Percentiles rank a stretch among this genome's conserved stretches.
These are phyloP conservation scores for Ibidorhyncha struthersii DNA, from an alignment of 2,113 vertebrate genomes.

Conservation along the genomic window DNA sequence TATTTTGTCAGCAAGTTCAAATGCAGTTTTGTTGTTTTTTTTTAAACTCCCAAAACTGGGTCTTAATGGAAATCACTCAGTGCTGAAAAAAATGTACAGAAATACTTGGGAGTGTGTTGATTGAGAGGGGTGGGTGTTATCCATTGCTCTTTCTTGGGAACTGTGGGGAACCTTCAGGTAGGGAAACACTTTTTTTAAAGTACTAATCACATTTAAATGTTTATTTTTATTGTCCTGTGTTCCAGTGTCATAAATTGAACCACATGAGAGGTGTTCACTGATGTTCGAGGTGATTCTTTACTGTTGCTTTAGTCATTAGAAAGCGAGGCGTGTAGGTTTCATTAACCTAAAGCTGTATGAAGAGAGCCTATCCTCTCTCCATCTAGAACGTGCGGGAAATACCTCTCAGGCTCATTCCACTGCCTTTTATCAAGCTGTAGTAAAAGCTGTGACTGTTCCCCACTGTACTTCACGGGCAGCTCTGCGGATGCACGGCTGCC, in stretches of 20 bases:
- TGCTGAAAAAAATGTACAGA: neutral
- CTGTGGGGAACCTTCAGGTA: neutral
- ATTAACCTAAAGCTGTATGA: neutral
- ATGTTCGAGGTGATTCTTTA: neutral
- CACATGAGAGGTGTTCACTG: neutral
- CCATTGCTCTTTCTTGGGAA: neutral
- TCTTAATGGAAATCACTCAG: neutral
- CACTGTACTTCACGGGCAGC: neutral
- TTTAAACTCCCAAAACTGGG: neutral
- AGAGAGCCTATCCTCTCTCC: neutral
- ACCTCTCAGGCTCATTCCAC: neutral
- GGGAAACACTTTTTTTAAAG: neutral
- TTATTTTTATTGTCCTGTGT: neutral
- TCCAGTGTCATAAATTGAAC: neutral
- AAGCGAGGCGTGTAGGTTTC: neutral
- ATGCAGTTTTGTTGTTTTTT: neutral
- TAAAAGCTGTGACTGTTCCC: neutral
- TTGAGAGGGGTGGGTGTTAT: accelerated
- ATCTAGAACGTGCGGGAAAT: neutral
- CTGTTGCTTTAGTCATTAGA: neutral
- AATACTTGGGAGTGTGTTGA: neutral
- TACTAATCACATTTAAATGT: neutral
- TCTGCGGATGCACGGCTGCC: neutral
- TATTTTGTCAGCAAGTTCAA: neutral
- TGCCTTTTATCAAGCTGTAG: neutral